A percentile compares a stretch with the other conserved stretches of the same genome.
These are phyloP conservation scores for Enteromius treurensis DNA, from an alignment of 2,797 vertebrate species.

Conservation along the genomic window DNA sequence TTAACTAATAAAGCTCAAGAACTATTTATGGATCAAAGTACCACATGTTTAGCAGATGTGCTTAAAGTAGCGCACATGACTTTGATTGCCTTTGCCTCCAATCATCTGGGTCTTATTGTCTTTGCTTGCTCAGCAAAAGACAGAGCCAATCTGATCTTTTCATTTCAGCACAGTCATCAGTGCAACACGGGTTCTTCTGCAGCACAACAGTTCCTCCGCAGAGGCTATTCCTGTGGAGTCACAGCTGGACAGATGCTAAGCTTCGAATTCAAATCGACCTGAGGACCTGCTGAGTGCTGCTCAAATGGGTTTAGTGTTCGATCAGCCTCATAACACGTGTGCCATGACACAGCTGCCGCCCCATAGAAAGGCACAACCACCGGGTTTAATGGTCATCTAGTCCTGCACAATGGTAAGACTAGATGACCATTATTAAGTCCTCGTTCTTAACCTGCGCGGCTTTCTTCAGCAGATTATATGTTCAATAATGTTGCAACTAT, in stretches of 20 bases:
- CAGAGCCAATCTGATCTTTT: background rate
- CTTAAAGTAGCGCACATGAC: conserved; percentile 17
- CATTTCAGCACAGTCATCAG: conserved; percentile 27
- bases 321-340: background rate
- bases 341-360: background rate
- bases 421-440: too few relatives aligned
- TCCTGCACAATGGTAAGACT: background rate
- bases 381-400: conserved; percentile 17
- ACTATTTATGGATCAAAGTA: conserved; percentile 19
- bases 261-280: conserved; percentile 17
- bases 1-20: background rate
- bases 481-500: background rate
- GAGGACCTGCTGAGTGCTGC: conserved; percentile 29
- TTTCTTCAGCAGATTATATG: background rate
- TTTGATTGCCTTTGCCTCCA: background rate
- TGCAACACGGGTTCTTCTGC: background rate
- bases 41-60: conserved; percentile 27
- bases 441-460: background rate
- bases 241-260: conserved; percentile 32
- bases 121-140: conserved; percentile 57
- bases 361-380: background rate
- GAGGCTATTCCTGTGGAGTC: background rate
- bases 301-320: conserved; percentile 16
- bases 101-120: conserved; percentile 46
- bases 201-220: conserved; percentile 15